phyloP scores from a whole-genome alignment of 2,888 invertebrate genomes.

The Sylvicola cinctus region DNA sequence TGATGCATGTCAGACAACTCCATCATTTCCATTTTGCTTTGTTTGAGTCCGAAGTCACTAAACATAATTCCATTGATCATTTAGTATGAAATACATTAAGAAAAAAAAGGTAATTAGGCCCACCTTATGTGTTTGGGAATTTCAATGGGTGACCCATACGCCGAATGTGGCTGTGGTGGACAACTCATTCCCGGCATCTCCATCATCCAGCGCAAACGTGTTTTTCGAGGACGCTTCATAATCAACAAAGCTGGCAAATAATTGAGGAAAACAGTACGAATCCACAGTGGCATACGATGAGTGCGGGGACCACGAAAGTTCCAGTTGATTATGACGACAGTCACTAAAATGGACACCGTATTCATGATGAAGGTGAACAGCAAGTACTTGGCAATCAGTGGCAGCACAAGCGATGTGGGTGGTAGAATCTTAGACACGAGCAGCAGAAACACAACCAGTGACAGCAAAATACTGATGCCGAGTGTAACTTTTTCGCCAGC shows the following conservation, averaged over 20 bases:
- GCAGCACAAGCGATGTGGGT: slow-evolving; percentile 92
- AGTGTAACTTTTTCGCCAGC: slow-evolving; percentile 94
- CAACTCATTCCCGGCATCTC: slow-evolving; percentile 79
- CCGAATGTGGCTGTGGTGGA: slow-evolving; percentile 54
- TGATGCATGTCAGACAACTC: slow-evolving; percentile 87
- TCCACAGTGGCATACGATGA: slow-evolving; percentile 97
- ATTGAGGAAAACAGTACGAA: slow-evolving; percentile 84
- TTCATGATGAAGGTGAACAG: slow-evolving; percentile 99
- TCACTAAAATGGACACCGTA: slow-evolving; percentile 96
- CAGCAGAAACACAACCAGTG: slow-evolving; percentile 96
- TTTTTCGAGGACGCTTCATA: slow-evolving; percentile 93
- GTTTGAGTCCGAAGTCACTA: slow-evolving; percentile 48
- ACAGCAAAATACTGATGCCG: slow-evolving; percentile 96
- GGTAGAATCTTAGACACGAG: slow-evolving; percentile 98
- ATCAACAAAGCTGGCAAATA: slow-evolving; percentile 79
- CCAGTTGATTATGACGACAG: slow-evolving; percentile 98
- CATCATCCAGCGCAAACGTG: slow-evolving; percentile 90
- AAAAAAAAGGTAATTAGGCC: too few relatives aligned
- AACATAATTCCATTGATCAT: too few relatives aligned
- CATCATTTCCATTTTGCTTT: slow-evolving; percentile 82
- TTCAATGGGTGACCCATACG: slow-evolving; percentile 63
- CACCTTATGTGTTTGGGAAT: slow-evolving; percentile 52
- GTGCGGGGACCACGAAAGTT: slow-evolving; percentile 95
- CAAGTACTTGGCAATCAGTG: slow-evolving; percentile 96
- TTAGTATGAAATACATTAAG: too few relatives aligned